Conservation (phyloP, 2,888 invertebrate species). For the Cryptocephalus primarius region DNA sequence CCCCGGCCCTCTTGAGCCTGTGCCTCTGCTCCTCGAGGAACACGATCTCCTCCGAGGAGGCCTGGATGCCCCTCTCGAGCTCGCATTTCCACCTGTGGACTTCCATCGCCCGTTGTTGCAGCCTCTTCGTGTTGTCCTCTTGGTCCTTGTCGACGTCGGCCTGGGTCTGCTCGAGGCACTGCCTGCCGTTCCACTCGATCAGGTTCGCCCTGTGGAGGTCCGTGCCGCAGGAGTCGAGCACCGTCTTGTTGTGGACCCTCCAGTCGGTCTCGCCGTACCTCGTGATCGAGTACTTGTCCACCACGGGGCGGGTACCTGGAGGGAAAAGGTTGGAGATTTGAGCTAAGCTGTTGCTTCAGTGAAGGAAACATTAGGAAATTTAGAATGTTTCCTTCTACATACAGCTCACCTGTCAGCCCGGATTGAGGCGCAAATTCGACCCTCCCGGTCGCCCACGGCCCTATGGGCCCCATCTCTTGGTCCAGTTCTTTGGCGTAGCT, state of each 20-base stretch:
- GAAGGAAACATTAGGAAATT: no score
- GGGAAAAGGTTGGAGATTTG: slow-evolving; percentile 21
- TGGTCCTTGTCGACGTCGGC: slow-evolving; percentile 58
- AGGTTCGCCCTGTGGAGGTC: slow-evolving; percentile 30
- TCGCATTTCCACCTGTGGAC: slow-evolving; percentile 67
- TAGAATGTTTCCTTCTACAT: no score
- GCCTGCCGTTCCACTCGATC: slow-evolving; percentile 50
- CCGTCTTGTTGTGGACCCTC: slow-evolving; percentile 39
- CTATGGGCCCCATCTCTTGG: slow-evolving; percentile 43
- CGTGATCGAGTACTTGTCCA: slow-evolving; percentile 65
- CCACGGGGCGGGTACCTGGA: slow-evolving; percentile 53
- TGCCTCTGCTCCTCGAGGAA: slow-evolving; percentile 55
- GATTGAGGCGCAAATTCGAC: slow-evolving; percentile 63
- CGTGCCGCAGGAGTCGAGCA: slow-evolving; percentile 26
- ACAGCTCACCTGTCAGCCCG: slow-evolving; percentile 53
- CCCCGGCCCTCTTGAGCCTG: slow-evolving; percentile 54
- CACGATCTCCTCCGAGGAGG: slow-evolving; percentile 59
- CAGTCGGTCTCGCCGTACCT: slow-evolving; percentile 64
- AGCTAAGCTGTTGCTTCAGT: neutral
- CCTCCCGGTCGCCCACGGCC: slow-evolving; percentile 60
- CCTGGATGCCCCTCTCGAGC: slow-evolving; percentile 56
- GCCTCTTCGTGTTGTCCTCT: slow-evolving; percentile 51
- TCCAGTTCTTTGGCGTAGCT: slow-evolving; percentile 26
- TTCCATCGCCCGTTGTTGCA: slow-evolving; percentile 55
- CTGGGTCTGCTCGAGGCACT: slow-evolving; percentile 52